Conservation (phyloP, 2,113 vertebrate genomes). For the Neogale vison region DNA sequence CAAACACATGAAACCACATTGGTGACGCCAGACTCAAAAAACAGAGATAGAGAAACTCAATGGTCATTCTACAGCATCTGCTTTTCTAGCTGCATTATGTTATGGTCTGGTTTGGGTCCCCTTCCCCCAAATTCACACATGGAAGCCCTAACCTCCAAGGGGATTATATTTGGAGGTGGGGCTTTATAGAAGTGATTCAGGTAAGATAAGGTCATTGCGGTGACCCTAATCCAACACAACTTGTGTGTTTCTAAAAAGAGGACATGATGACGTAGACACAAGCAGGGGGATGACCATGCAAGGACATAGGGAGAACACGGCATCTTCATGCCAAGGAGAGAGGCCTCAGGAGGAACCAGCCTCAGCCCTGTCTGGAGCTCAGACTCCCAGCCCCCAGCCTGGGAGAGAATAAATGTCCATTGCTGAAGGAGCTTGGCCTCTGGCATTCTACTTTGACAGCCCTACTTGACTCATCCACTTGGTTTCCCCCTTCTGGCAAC, state of each 20-base stretch:
- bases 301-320: neutral
- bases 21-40: neutral
- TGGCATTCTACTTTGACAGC: accelerated
- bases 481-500: neutral
- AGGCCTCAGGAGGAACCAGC: neutral
- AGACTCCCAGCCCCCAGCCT: neutral
- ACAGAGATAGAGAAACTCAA: neutral
- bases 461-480: accelerated
- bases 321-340: accelerated
- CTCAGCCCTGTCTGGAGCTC: neutral
- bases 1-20: neutral
- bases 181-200: neutral
- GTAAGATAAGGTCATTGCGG: neutral
- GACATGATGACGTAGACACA: neutral
- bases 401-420: accelerated
- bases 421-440: accelerated
- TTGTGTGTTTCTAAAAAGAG: accelerated
- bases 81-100: neutral
- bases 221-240: neutral
- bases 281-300: accelerated
- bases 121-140: no score
- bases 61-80: neutral
- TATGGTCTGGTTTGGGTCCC: neutral
- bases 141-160: neutral
- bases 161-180: neutral